Base-by-base conservation (phyloP, 2,797 vertebrate genomes). In the Xyrichtys novacula region DNA sequence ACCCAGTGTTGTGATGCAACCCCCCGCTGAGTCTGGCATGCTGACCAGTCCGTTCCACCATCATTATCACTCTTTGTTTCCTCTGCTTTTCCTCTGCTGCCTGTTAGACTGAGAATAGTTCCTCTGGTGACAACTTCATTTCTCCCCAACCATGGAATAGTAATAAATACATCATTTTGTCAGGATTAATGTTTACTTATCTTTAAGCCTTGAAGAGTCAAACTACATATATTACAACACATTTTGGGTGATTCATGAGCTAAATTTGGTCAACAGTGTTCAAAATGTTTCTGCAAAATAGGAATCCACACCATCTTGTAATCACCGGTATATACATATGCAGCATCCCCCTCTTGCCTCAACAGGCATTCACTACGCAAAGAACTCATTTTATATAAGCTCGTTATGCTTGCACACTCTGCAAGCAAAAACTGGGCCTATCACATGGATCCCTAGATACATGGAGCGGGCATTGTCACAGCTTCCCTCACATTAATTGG, bases 21-120 rank as follows among this genome's bases (percentile, higher is more conserved):
- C 87, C 80, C 91, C 85, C 7, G 60, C 90, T 80, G 90, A 83
- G 89, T 87, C 72, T 82, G 83, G 84, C 86, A 79, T 71, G 82
- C 73, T 76, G 78, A 87, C 87, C 83, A 46, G 75, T 70, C 65
- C 23, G 65, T 76, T 64, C 70, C 72, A 81, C 40, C 66, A 66
- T 89, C 87, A 83, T 89, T 89, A 89, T 71, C 57, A 70, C 17
- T n/a, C 80, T 79, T 76, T 85, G 62, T 82, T 81, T 82, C 59
- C 56, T 70, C 76, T 57, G 65, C 71, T 71, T 63, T 74, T 58
- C 58, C 52, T 62, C 34, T 47, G 15, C 26, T 80, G 52, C 38
- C 57, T 63, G 10, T 28, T 25, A 25, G 9, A 28, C 12, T 6
- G 23, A 23, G 19, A 11, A 66, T 16, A 20, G 22, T 46, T 50